Evolutionary conservation across 2,113 vertebrate species (phyloP), one percentile per base, ranked within the genome.

Genomic region (Chionomys nivalis): DNA sequence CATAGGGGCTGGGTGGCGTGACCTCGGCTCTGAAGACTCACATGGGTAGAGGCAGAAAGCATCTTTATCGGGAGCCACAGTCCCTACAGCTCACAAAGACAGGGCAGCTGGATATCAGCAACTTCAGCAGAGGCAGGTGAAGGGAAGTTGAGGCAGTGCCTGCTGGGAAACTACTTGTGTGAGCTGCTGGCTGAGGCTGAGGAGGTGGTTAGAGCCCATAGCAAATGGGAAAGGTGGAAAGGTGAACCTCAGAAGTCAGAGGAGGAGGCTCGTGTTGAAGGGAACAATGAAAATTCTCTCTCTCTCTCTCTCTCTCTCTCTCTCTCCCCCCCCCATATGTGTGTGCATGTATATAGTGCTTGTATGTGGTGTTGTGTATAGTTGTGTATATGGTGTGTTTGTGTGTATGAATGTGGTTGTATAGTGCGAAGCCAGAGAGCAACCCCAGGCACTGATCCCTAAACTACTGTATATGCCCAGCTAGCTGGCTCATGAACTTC

Each of bases 171-270:
- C n/a, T 13, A 36, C n/a, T 0, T n/a, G 14, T 33, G 12, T 12
- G 47, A 63, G 75, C n/a, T 13, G 6, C 31, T 49, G 19, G 2
- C 2, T 5, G 73, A 31, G 81, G 39, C 23, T 55, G 14, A 47
- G 58, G 55, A 19, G 14, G 42, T 0, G 19, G 44, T 55, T 26
- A 6, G 47, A n/a, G 3, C n/a, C 39, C 19, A n/a, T 0, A 8
- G 73, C 26, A 36, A 58, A n/a, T 12, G 52, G 76, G 8, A 70
- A 72, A 17, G 1, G 1, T 13, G 76, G 8, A 70, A 72, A 17
- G 1, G 1, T 13, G 4, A 47, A 23, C 23, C 61, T 63, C 6
- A 33, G 79, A 90, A 79, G 19, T 63, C 16, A 47, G 72, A 55
- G n/a, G 28, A 87, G 3, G 47, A 52, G 1, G 7, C 4, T 1